These are phyloP conservation scores for Callospermophilus lateralis DNA, from an alignment of 2,113 vertebrate species.

Conservation along the genomic window DNA sequence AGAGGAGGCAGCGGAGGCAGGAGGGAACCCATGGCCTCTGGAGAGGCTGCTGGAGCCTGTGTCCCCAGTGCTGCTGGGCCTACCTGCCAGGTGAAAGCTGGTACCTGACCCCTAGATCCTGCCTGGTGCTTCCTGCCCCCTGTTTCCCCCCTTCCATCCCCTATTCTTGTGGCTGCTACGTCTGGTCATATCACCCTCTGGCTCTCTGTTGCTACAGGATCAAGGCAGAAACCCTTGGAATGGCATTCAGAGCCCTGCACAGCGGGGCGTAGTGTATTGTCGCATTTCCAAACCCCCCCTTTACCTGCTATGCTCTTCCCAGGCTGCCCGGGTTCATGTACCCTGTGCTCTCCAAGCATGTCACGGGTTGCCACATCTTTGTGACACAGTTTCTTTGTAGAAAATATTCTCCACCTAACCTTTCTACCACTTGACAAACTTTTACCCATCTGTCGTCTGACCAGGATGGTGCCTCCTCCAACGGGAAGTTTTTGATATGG, in stretches of 20 bases:
- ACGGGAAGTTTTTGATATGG: neutral
- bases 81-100: neutral
- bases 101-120: neutral
- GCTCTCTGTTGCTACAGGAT: neutral
- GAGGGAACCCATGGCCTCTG: neutral
- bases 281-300: neutral
- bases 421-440: neutral
- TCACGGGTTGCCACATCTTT: neutral
- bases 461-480: neutral
- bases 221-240: neutral
- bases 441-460: neutral
- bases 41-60: neutral
- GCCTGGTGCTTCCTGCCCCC: neutral
- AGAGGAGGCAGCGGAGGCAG: neutral
- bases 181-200: neutral
- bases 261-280: neutral
- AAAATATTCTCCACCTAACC: neutral
- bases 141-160: neutral
- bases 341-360: neutral
- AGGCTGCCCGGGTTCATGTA: neutral
- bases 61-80: neutral
- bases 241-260: neutral
- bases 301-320: neutral
- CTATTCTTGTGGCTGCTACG: neutral
- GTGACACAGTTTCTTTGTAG: neutral